A percentile compares a stretch with the other conserved stretches of the same genome.
Conservation (phyloP, 2,888 invertebrate species). For the Sarcophaga rosellei region DNA sequence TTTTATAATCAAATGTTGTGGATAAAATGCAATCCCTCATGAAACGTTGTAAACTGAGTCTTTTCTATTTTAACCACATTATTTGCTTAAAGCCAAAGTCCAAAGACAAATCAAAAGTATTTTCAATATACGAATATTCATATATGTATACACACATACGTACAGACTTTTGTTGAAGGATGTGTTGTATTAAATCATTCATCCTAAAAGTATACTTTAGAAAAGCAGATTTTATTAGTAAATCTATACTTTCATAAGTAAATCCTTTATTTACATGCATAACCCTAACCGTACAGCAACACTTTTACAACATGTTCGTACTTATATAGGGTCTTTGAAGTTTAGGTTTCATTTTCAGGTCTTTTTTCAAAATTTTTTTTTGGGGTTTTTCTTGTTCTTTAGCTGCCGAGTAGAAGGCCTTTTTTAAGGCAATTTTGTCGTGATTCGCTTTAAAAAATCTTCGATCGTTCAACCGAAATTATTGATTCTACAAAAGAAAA, state of each 20-base stretch:
- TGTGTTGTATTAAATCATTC: background rate
- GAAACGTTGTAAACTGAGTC: background rate
- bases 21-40: too few species aligned
- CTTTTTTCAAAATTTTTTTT: too few species aligned
- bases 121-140: background rate
- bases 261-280: conserved; percentile 26
- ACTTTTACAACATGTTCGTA: too few species aligned
- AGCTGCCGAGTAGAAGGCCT: too few species aligned
- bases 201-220: background rate
- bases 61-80: background rate
- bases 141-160: background rate
- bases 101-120: background rate
- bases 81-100: background rate
- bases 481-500: too few species aligned
- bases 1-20: too few species aligned
- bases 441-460: too few species aligned
- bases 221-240: background rate
- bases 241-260: background rate
- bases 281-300: background rate
- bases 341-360: too few species aligned
- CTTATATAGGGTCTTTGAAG: too few species aligned
- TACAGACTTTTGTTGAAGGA: background rate
- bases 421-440: too few species aligned
- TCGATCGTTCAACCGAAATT: too few species aligned
- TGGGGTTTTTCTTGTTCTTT: too few species aligned